Evolutionary conservation across 1,140 invertebrate species (phyloP).

Genomic region (Phthorimaea operculella): DNA sequence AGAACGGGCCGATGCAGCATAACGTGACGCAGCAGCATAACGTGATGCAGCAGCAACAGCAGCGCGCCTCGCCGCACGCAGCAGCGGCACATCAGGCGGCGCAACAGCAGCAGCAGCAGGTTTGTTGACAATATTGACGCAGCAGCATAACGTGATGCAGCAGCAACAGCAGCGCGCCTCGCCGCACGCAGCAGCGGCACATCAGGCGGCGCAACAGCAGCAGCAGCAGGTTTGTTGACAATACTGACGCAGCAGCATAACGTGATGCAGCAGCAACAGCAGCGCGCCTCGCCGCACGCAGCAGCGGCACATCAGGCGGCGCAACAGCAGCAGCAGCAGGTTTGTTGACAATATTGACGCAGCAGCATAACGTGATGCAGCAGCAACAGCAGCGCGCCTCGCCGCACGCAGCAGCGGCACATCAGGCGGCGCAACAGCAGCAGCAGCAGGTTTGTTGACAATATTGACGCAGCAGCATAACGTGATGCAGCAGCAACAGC

Average conservation of each 20-base stretch:
- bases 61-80: slow-evolving; percentile 31
- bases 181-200: slow-evolving; percentile 12
- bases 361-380: slow-evolving; percentile 36
- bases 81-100: slow-evolving; percentile 14
- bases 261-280: too few relatives aligned
- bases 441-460: too few relatives aligned
- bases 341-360: slow-evolving; percentile 15
- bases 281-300: slow-evolving; percentile 31
- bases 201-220: too few relatives aligned
- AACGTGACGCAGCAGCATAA: slow-evolving; percentile 27
- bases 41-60: slow-evolving; percentile 40
- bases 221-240: too few relatives aligned
- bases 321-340: too few relatives aligned
- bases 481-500: slow-evolving; percentile 20
- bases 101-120: too few relatives aligned
- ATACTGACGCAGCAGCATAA: too few relatives aligned
- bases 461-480: slow-evolving; percentile 33
- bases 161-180: slow-evolving; percentile 39
- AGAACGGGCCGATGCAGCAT: slow-evolving; percentile 30
- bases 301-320: too few relatives aligned
- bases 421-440: too few relatives aligned
- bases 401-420: slow-evolving; percentile 9
- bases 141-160: too few relatives aligned
- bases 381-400: slow-evolving; percentile 37
- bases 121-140: too few relatives aligned